Percentiles rank a stretch among this genome's conserved stretches.
These are phyloP conservation scores for Philhelius pedissequus DNA, from an alignment of 2,888 invertebrate species.

Conservation along the genomic window DNA sequence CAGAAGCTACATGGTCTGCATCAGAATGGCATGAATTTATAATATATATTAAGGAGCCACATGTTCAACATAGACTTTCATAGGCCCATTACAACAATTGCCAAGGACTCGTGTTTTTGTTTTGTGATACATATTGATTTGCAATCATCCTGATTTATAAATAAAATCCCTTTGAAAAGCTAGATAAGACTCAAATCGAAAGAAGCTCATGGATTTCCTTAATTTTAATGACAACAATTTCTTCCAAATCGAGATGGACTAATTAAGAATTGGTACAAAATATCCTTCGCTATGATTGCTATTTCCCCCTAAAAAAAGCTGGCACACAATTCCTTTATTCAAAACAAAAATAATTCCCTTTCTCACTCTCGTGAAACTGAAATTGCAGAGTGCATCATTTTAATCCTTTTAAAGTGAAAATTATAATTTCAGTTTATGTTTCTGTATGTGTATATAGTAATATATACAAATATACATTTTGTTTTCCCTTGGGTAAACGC, in stretches of 20 bases:
- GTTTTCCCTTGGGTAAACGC: not conserved
- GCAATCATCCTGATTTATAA: slow-evolving; percentile 52
- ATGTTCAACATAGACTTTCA: slow-evolving; percentile 35
- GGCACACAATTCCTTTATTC: not conserved
- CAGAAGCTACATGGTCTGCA: slow-evolving; percentile 33
- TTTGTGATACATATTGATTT: slow-evolving; percentile 42
- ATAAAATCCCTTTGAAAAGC: not conserved
- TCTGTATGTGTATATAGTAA: not conserved
- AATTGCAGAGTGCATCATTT: slow-evolving; percentile 41
- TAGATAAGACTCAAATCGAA: not conserved
- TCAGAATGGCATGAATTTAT: slow-evolving; percentile 56
- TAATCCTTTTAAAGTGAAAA: slow-evolving; percentile 56
- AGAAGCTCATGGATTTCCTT: slow-evolving; percentile 18
- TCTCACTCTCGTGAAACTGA: not conserved
- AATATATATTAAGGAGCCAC: slow-evolving; percentile 40
- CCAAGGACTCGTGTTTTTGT: not conserved
- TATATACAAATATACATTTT: not conserved
- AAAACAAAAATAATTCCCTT: slow-evolving; percentile 17
- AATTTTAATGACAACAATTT: not conserved
- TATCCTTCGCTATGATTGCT: not conserved
- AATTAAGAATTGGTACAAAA: slow-evolving; percentile 8
- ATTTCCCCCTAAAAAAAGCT: not conserved
- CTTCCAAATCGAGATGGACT: not conserved
- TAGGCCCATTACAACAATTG: slow-evolving; percentile 24
- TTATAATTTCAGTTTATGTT: slow-evolving; percentile 19